Base-by-base conservation (phyloP, 2,797 vertebrate species). In the Brachyrhaphis roseni region DNA sequence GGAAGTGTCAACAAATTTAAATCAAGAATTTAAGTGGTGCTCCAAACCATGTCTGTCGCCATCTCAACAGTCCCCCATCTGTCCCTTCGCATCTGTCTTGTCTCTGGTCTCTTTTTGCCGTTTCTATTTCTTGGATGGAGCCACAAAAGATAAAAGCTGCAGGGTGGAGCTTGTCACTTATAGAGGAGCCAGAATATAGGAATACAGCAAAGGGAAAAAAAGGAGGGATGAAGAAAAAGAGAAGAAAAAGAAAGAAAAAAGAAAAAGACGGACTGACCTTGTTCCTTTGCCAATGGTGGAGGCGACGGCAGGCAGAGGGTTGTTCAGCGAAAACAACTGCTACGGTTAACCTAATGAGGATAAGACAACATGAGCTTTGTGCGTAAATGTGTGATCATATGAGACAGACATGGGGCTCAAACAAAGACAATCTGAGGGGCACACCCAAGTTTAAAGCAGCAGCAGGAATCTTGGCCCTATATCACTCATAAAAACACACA, bases 231-330 rank as follows among this genome's bases (percentile, higher is more conserved):
- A 75, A 89, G 81, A 93, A 79, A 88, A 81, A 87, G 86, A 77
- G 78, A 79, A 45, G 64, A 49, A 68, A 81, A 78, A 70, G 86
- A 72, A 87, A 80, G 86, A 91, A 90, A 90, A 83, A 78, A 84
- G 85, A 91, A 82, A 78, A 85, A 86, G 89, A 94, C 87, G 87
- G 93, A 89, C 94, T 95, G 95, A 94, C 94, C 91, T 95, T 95
- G 95, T 95, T 91, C 89, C 83, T 84, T 86, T 93, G 94, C 92
- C 93, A 95, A 87, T 81, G 77, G 8, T 75, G 86, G 88, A 86
- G 90, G 88, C 84, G 87, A 79, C 20, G 41, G 1, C 34, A 81
- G 81, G 66, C 0, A 76, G 84, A 68, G 87, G 83, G 82, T 84
- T 81, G 76, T 83, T 90, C 81, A 77, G 78, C 87, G 86, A 90